These are phyloP conservation scores for Takifugu rubripes DNA, from an alignment of 2,797 vertebrate genomes.

Conservation along the genomic window DNA sequence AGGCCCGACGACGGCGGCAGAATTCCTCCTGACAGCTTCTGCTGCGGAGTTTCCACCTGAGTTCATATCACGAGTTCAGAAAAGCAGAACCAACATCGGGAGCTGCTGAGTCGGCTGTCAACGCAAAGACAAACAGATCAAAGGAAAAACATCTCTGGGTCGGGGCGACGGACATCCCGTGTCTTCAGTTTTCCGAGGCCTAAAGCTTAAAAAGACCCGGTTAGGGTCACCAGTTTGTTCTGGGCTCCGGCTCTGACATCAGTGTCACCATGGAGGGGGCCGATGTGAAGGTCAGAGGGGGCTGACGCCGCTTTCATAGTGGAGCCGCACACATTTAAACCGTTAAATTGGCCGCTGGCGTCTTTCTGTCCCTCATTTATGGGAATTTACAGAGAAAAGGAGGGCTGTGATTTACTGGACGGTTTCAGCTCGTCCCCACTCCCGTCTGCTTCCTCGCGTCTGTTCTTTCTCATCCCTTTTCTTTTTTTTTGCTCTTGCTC, in stretches of 20 bases:
- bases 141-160: too few relatives aligned
- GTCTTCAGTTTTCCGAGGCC: too few relatives aligned
- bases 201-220: too few relatives aligned
- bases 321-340: constrained; percentile 65
- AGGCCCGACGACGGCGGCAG: constrained; percentile 40
- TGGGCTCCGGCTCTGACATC: constrained; percentile 9
- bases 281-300: constrained; percentile 22
- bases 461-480: constrained; percentile 23
- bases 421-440: constrained; percentile 31
- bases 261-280: constrained; percentile 28
- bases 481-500: constrained; percentile 20
- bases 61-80: constrained; percentile 37
- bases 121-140: not conserved
- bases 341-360: constrained; percentile 43
- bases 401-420: constrained; percentile 66
- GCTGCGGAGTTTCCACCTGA: constrained; percentile 36
- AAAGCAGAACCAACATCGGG: constrained; percentile 14
- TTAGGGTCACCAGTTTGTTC: too few relatives aligned
- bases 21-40: constrained; percentile 67
- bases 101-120: constrained; percentile 2
- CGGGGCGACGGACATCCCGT: too few relatives aligned
- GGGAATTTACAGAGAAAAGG: constrained; percentile 63
- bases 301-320: constrained; percentile 45
- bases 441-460: constrained; percentile 27
- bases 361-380: constrained; percentile 49